These are phyloP conservation scores for Mohoua ochrocephala DNA, from an alignment of 2,113 vertebrate genomes.

Conservation along the genomic window DNA sequence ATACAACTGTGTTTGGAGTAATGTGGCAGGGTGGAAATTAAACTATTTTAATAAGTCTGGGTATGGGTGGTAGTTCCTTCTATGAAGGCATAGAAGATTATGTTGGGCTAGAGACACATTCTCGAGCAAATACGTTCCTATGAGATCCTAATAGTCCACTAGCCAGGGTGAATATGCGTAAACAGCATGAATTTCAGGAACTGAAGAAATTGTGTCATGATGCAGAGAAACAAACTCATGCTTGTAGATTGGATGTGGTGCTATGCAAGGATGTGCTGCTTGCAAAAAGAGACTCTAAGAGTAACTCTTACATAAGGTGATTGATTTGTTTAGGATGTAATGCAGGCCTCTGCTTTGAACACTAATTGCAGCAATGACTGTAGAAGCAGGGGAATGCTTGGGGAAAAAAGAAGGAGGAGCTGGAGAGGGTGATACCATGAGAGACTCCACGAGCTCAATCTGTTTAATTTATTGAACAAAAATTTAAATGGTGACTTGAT, in stretches of 20 bases:
- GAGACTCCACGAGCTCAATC: neutral
- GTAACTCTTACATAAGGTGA: neutral
- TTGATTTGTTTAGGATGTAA: neutral
- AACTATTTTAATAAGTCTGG: neutral
- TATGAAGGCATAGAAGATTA: neutral
- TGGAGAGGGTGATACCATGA: neutral
- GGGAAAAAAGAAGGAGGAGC: neutral
- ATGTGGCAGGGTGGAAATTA: neutral
- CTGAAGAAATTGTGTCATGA: neutral
- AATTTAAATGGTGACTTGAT: neutral
- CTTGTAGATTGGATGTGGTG: neutral
- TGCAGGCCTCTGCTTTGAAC: neutral
- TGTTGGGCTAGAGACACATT: neutral
- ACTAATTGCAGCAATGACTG: neutral
- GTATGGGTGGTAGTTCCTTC: accelerated
- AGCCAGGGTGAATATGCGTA: neutral
- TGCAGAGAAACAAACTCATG: neutral
- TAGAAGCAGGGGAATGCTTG: neutral
- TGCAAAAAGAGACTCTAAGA: neutral
- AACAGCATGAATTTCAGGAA: neutral
- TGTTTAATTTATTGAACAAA: neutral
- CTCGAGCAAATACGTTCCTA: neutral
- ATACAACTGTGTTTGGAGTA: neutral
- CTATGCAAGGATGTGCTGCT: neutral
- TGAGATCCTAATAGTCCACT: neutral